Base-by-base conservation (phyloP, 2,888 invertebrate genomes). In the Teleiodes luculella region DNA sequence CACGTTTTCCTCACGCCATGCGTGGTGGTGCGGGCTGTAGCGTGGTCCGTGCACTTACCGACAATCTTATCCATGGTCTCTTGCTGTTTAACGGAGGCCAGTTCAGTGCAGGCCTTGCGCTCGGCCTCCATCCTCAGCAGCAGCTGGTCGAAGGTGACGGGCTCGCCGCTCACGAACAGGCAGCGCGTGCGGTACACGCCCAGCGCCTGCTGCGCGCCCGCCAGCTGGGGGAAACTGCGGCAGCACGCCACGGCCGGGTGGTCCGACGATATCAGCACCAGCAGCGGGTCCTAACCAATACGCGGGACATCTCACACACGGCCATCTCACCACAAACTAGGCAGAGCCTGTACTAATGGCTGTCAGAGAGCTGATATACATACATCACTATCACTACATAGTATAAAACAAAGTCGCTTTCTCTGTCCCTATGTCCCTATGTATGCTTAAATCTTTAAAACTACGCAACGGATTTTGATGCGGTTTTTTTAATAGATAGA, bases 241-340 rank as follows among this genome's bases (percentile, higher is more conserved):
- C 92, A 92, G 61, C 92, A 91, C 52, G 82, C 83, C 1, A 92
- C 82, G 1, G 86, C 78, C 0, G 92, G 92, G 62, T 91, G 91
- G 59, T 84, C 86, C 0, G 87, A 85, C 1, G 90, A 83, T 64
- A 91, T 90, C 0, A 92, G 71, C 2, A 84, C 69, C 1, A 91
- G 90, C 46, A 92, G 65, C 0, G 91, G 90, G 66, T 92, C 92
- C 90, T 92, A n/a, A n/a, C n/a, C n/a, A n/a, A n/a, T n/a, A n/a
- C n/a, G n/a, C n/a, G n/a, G 64, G 5, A 48, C 10, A 41, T 24
- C n/a, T 24, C 24, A 24, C 6, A 24, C 6, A 24, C 24, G 24
- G 24, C 6, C 24, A 24, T 24, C 24, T n/a, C n/a, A n/a, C n/a
- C n/a, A n/a, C n/a, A n/a, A n/a, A n/a, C n/a, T n/a, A n/a, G n/a